These are phyloP conservation scores for Sander lucioperca DNA, from an alignment of 2,113 vertebrate genomes.

Conservation along the genomic window DNA sequence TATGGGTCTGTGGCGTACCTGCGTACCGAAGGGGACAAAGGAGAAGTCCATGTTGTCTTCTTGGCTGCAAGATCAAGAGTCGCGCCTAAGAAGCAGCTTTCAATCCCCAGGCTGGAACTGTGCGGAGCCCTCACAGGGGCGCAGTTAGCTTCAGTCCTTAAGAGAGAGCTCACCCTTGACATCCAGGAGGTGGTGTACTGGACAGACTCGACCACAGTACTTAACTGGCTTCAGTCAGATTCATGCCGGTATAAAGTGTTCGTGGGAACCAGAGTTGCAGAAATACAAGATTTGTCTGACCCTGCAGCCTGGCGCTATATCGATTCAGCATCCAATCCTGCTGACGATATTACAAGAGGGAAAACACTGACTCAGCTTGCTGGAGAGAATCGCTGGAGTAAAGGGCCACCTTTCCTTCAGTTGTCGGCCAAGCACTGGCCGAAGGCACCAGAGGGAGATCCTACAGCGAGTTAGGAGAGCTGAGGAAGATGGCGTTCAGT, in stretches of 20 bases:
- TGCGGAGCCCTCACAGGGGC: too few relatives aligned
- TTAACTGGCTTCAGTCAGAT: too few relatives aligned
- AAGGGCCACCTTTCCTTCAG: not conserved
- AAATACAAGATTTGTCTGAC: constrained; percentile 9
- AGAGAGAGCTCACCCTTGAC: too few relatives aligned
- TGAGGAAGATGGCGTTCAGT: not conserved
- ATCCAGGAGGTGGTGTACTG: too few relatives aligned
- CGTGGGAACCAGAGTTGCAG: constrained; percentile 17
- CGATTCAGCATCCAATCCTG: not conserved
- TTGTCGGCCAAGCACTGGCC: not conserved
- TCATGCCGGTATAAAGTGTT: not conserved
- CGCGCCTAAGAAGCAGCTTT: too few relatives aligned
- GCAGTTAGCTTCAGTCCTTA: too few relatives aligned
- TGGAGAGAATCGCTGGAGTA: not conserved
- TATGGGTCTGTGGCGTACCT: too few relatives aligned
- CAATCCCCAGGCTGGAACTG: too few relatives aligned
- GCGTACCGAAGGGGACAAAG: too few relatives aligned
- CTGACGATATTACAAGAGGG: constrained; percentile 29
- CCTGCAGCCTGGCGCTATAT: constrained; percentile 14
- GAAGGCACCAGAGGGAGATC: not conserved
- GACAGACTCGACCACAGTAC: too few relatives aligned
- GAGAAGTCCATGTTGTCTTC: too few relatives aligned
- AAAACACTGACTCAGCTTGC: not conserved
- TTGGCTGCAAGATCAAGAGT: too few relatives aligned
- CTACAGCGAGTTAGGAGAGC: not conserved